These are phyloP conservation scores for Pectinophora gossypiella DNA, from an alignment of 1,140 invertebrate genomes.

Conservation along the genomic window DNA sequence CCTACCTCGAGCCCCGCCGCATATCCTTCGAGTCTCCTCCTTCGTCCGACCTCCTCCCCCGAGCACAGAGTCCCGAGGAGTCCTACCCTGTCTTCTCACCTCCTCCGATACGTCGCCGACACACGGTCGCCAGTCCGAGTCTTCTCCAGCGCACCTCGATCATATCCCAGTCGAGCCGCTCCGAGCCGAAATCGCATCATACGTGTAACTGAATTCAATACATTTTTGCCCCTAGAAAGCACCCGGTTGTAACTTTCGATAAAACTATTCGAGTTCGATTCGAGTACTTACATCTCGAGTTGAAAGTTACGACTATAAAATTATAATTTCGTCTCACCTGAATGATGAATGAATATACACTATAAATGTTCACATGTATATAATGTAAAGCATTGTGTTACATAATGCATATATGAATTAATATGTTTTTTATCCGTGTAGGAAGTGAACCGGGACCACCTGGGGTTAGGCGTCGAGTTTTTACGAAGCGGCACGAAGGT, in stretches of 20 bases:
- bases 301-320: too few species aligned
- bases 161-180: slow-evolving; percentile 82
- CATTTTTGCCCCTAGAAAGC: too few species aligned
- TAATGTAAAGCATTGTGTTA: slow-evolving; percentile 57
- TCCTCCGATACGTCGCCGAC: slow-evolving; percentile 77
- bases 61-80: slow-evolving; percentile 83
- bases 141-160: slow-evolving; percentile 79
- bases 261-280: too few species aligned
- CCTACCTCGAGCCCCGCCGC: slow-evolving; percentile 87
- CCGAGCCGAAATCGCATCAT: slow-evolving; percentile 83
- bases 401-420: slow-evolving; percentile 19
- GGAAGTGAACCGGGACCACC: slow-evolving; percentile 35
- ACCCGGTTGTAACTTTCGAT: too few species aligned
- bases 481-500: slow-evolving; percentile 60
- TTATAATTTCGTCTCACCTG: too few species aligned
- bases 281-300: too few species aligned
- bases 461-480: slow-evolving; percentile 31
- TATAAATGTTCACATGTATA: slow-evolving; percentile 42
- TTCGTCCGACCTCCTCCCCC: slow-evolving; percentile 80
- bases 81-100: slow-evolving; percentile 91
- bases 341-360: slow-evolving; percentile 23
- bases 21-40: slow-evolving; percentile 87
- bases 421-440: slow-evolving; percentile 41
- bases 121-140: slow-evolving; percentile 60
- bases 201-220: slow-evolving; percentile 89